These are phyloP conservation scores for Myotis davidii DNA, from an alignment of 2,113 vertebrate species.

Conservation along the genomic window DNA sequence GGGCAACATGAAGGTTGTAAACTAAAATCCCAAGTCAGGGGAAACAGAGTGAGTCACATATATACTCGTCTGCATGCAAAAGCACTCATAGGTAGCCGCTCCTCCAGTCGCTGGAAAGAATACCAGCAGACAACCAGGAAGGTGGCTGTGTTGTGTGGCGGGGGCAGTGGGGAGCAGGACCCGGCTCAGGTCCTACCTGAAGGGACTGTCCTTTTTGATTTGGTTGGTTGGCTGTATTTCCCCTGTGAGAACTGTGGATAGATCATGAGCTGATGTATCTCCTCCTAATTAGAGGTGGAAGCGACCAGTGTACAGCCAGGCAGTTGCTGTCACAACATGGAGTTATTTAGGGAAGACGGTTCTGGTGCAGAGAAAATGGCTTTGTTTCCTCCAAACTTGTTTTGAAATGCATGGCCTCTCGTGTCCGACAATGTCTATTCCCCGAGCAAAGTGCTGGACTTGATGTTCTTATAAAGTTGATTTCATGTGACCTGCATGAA, in stretches of 20 bases:
- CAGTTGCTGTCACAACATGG: not conserved
- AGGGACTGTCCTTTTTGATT: not conserved
- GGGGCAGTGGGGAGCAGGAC: not conserved
- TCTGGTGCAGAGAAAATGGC: not conserved
- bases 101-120: not conserved
- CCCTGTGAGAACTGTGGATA: not conserved
- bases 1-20: conserved; percentile 49
- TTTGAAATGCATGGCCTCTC: not conserved
- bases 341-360: not conserved
- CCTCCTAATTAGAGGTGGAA: not conserved
- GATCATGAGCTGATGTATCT: not conserved
- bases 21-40: conserved; percentile 47
- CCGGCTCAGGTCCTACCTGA: not conserved
- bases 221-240: not conserved
- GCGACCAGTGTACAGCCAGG: not conserved
- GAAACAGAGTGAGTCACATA: conserved; percentile 60
- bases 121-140: not conserved
- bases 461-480: not conserved
- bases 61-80: not conserved
- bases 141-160: not conserved
- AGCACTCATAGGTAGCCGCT: not conserved
- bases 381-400: not conserved
- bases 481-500: not conserved
- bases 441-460: not conserved
- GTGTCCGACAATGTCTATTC: fast-evolving